These are phyloP conservation scores for Tyto alba DNA, from an alignment of 2,113 vertebrate genomes.

Conservation along the genomic window DNA sequence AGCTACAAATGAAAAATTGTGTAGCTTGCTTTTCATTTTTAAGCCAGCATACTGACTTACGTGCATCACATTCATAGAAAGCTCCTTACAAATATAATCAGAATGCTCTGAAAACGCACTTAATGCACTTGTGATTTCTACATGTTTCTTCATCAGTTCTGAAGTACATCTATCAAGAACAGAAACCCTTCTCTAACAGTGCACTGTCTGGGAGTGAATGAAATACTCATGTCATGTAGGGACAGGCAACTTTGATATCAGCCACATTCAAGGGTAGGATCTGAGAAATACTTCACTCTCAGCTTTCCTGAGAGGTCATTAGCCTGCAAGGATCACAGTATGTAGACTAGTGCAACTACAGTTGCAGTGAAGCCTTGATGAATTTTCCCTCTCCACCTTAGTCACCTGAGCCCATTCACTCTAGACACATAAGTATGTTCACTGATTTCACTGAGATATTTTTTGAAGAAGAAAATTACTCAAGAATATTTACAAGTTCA, in stretches of 20 bases:
- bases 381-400: not conserved
- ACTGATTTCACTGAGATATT: not conserved
- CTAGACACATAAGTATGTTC: rapidly evolving
- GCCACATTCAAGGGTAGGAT: not conserved
- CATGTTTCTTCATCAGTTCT: not conserved
- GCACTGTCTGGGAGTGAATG: not conserved
- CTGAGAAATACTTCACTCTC: not conserved
- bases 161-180: not conserved
- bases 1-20: not conserved
- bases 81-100: not conserved
- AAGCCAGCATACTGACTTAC: not conserved
- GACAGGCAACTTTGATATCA: not conserved
- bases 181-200: not conserved
- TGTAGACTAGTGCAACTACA: not conserved
- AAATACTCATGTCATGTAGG: not conserved
- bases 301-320: not conserved
- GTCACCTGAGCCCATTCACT: not conserved
- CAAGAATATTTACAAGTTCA: not conserved
- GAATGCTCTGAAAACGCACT: not conserved
- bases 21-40: not conserved
- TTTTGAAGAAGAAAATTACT: not conserved
- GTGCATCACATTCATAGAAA: not conserved
- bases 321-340: not conserved
- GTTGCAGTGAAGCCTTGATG: not conserved
- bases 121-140: not conserved